Evolutionary conservation across 2,888 invertebrate genomes (phyloP), one percentile per base, ranked within the genome.

Genomic region (Reticulitermes lucifugus): DNA sequence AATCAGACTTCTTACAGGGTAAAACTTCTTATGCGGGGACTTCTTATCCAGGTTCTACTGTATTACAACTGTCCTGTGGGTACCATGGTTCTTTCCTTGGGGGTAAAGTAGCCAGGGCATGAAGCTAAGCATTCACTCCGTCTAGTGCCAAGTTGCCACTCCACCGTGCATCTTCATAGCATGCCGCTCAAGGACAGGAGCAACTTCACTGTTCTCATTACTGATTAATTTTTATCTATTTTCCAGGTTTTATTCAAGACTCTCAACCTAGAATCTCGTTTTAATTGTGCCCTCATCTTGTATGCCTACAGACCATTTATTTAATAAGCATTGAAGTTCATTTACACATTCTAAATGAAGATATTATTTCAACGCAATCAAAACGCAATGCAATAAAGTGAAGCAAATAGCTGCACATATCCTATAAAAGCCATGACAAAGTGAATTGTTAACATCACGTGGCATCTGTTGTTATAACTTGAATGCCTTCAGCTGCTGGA

Each of bases 401-500:
- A 65, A 65, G 65, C 65, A 65, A 5, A 25, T 65, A 25, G 65
- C 25, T 65, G 25, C 65, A 65, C 65, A 65, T 65, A 65, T 65
- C 65, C 65, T n/a, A n/a, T n/a, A 25, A 65, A 65, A 65, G 25
- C 25, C 65, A 65, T 25, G 65, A 65, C 65, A 25, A 25, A 65
- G 14, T n/a, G 9, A n/a, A 65, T 4, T 12, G 12, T n/a, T 25
- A 25, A 65, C 14, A 65, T 65, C 25, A 25, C n/a, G 7, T 65
- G 65, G 9, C 65, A 65, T 65, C 65, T 65, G 65, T 65, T 65
- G 12, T 65, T 25, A 65, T 25, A 65, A 25, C 4, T 65, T 65
- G 65, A n/a, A 65, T 65, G 65, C 65, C 65, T 65, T 65, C 65
- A 65, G n/a, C 65, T 65, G 65, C 65, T 65, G 65, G 65, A 65